These are phyloP conservation scores for Antheraea pernyi DNA, from an alignment of 1,140 invertebrate genomes.

Conservation along the genomic window DNA sequence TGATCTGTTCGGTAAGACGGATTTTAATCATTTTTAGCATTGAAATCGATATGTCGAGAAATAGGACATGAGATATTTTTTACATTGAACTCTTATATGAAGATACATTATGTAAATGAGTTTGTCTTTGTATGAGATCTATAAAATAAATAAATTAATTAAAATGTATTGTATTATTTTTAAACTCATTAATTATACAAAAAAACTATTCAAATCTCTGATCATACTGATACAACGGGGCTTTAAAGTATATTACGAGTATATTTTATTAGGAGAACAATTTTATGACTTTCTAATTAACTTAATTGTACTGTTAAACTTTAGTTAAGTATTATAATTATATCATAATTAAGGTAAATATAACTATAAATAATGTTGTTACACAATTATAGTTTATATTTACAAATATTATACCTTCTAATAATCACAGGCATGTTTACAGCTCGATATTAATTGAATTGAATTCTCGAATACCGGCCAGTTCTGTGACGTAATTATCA, in stretches of 20 bases:
- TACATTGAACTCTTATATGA: no score
- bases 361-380: neutral
- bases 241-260: neutral
- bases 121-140: no score
- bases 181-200: neutral
- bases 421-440: neutral
- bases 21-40: neutral
- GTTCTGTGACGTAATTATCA: slow-evolving; percentile 7
- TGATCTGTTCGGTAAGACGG: no score
- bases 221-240: neutral
- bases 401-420: no score
- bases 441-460: slow-evolving; percentile 7
- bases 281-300: neutral
- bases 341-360: neutral
- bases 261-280: neutral
- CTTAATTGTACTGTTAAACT: neutral
- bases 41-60: neutral
- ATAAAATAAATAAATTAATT: neutral
- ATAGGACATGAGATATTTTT: neutral
- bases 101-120: no score
- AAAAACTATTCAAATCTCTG: neutral
- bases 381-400: no score
- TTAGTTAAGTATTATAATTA: neutral
- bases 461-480: neutral
- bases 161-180: neutral